A percentile compares a stretch with the other conserved stretches of the same genome.
Conservation (phyloP, 2,113 vertebrate genomes). For the Oreochromis spilurus region DNA sequence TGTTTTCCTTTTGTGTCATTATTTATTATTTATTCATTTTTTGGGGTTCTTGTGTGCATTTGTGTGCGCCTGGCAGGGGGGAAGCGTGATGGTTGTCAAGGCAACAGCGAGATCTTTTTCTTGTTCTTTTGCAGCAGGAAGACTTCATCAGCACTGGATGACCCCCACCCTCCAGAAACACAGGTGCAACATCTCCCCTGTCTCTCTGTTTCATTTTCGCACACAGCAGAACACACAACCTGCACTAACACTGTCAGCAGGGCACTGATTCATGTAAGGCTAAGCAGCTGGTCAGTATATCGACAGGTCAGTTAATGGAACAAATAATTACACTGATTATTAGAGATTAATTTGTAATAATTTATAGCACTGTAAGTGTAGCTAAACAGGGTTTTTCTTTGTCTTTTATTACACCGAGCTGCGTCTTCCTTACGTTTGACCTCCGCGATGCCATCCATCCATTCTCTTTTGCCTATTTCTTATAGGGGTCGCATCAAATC, state of each 20-base stretch:
- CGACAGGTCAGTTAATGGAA: background rate
- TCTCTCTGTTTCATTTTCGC: background rate
- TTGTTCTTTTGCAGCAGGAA: conserved; percentile 27
- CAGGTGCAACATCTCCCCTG: conserved; percentile 10
- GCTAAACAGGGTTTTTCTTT: background rate
- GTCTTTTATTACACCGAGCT: background rate
- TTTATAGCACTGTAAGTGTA: background rate
- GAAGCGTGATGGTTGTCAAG: conserved; percentile 57
- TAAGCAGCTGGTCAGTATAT: background rate
- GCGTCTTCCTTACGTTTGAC: background rate
- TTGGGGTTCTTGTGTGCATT: background rate
- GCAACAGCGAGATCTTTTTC: conserved; percentile 38
- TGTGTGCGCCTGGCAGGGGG: background rate
- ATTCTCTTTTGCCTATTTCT: background rate
- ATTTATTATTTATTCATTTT: background rate
- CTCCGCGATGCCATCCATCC: background rate
- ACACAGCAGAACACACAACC: background rate
- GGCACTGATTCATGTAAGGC: background rate
- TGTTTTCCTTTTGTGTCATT: background rate
- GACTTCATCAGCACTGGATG: conserved; percentile 43
- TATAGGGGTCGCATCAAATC: rapidly evolving
- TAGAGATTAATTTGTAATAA: background rate
- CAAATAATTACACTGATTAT: background rate
- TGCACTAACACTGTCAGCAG: background rate
- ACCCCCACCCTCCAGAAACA: conserved; percentile 24